Conservation (phyloP, 1,140 invertebrate genomes). For the Diuraphis noxia region DNA sequence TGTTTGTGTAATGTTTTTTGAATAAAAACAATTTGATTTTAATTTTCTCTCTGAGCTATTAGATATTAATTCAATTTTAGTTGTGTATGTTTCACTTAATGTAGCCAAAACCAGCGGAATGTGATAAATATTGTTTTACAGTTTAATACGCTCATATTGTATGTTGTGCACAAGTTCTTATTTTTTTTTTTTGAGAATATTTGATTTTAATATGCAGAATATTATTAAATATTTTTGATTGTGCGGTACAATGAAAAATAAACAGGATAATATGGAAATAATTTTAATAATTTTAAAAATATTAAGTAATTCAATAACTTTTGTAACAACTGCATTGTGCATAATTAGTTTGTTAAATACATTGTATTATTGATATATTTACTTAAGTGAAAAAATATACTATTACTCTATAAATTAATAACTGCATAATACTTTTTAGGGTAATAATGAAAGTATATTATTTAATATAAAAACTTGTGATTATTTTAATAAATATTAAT, state of each 20-base stretch:
- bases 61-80: background rate
- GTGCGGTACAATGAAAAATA: background rate
- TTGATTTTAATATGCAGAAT: background rate
- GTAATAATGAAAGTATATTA: background rate
- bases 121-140: conserved; percentile 28
- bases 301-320: background rate
- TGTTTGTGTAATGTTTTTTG: background rate
- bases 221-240: background rate
- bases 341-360: background rate
- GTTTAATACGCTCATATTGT: background rate
- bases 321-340: background rate
- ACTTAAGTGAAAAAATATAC: background rate
- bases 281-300: background rate
- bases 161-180: background rate
- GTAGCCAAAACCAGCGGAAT: conserved; percentile 14
- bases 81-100: conserved; percentile 1
- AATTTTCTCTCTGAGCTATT: background rate
- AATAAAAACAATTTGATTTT: background rate
- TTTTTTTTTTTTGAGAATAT: background rate
- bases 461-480: background rate
- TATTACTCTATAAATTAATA: background rate
- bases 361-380: background rate
- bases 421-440: background rate
- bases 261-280: background rate
- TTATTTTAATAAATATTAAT: background rate